Percentiles rank a stretch among this genome's conserved stretches.
Conservation (phyloP, 2,888 invertebrate genomes). For the Diloba caeruleocephala region DNA sequence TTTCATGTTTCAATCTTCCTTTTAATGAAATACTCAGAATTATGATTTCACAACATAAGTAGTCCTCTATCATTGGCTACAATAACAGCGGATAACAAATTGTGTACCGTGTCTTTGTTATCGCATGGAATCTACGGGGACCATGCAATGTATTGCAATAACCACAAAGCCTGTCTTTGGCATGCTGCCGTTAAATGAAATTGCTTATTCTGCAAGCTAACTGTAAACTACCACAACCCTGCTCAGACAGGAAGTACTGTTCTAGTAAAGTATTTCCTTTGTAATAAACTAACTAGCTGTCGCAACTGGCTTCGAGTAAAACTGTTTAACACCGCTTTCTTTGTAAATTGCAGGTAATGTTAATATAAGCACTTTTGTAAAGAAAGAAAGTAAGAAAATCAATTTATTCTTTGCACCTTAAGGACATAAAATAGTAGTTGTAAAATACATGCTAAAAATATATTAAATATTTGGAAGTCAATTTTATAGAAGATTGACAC, state of each 20-base stretch:
- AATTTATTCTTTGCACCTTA: too few species aligned
- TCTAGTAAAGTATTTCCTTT: conserved; percentile 47
- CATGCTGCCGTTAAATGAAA: conserved; percentile 59
- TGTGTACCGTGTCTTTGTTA: conserved; percentile 52
- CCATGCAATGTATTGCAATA: conserved; percentile 53
- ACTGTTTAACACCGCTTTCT: conserved; percentile 38
- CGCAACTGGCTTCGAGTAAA: conserved; percentile 34
- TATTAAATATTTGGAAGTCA: too few species aligned
- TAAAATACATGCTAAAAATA: too few species aligned
- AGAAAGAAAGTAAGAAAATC: too few species aligned
- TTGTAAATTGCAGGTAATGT: conserved; percentile 35
- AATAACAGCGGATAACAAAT: conserved; percentile 45
- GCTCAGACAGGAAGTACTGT: conserved; percentile 40
- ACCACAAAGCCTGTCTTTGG: conserved; percentile 53
- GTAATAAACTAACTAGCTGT: conserved; percentile 45
- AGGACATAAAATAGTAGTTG: too few species aligned
- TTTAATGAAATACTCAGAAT: conserved; percentile 16
- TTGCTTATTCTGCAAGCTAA: conserved; percentile 53
- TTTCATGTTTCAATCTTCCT: conserved; percentile 3
- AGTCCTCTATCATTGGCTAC: conserved; percentile 32
- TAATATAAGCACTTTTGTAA: conserved; percentile 20
- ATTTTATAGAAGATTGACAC: too few species aligned
- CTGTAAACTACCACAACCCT: conserved; percentile 45
- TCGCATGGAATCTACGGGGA: conserved; percentile 37
- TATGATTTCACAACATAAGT: conserved; percentile 32